Base-by-base conservation (phyloP, 2,797 vertebrate genomes). In the Acanthopagrus latus region DNA sequence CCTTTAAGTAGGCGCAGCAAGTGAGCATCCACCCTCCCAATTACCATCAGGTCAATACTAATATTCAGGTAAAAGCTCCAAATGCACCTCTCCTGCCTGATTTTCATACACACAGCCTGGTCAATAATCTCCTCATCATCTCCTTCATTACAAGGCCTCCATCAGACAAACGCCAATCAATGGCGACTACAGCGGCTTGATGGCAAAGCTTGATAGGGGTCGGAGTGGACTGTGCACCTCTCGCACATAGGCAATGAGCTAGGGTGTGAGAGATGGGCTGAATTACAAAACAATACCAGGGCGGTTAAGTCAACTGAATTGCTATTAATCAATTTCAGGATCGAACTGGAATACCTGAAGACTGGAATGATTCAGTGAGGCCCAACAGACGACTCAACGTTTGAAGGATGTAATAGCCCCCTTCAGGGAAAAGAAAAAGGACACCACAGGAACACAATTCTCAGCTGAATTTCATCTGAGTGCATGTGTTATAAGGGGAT, bases 121-220 rank as follows among this genome's bases (percentile, higher is more conserved):
- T 93, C 91, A 91, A 92, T 89, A 91, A 91, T 84, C 85, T 73
- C 80, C 84, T 83, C 84, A 92, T 91, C 85, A 92, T 88, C 86
- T 65, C 85, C 66, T 91, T 91, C 85, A 92, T 94, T 93, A 92
- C 17, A 1, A 57, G 43, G 38, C 74, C 41, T 83, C 80, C 21
- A 80, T 90, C 79, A 81, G 86, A 92, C 78, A 89, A 92, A 92
- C 72, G 87, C 81, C 86, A 82, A 94, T 93, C 90, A 91, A 91
- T 90, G 86, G 64, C 76, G 3, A 27, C 80, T 67, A 62, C 56
- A 71, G 71, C 44, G 0, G 74, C 54, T 48, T 76, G 76, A 84
- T 60, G 73, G 86, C 78, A 25, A 71, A 79, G 68, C 75, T 72
- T 76, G 85, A 92, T 89, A 33, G 64, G 73, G 90, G 90, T 92